phyloP scores from a whole-genome alignment of 2,113 vertebrate genomes.

The Casuarius casuarius region DNA sequence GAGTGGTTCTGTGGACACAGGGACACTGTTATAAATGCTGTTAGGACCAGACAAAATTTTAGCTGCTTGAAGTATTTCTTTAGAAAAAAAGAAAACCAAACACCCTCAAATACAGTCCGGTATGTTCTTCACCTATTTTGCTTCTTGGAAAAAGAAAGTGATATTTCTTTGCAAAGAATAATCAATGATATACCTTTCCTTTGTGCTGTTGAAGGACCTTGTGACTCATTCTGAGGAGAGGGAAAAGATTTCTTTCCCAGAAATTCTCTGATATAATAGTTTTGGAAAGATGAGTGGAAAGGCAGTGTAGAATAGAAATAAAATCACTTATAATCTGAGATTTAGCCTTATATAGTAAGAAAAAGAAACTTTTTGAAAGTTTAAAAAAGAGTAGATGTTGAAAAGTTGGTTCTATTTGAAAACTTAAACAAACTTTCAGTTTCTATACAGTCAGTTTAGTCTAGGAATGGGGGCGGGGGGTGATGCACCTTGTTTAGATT shows the following conservation, averaged over 20 bases:
- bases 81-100: not conserved
- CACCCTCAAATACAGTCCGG: not conserved
- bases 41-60: not conserved
- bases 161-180: constrained; percentile 19
- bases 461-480: not conserved
- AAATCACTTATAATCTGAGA: not conserved
- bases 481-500: not conserved
- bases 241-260: not conserved
- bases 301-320: not conserved
- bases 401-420: not conserved
- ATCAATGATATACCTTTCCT: not conserved
- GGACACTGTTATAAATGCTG: not conserved
- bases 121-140: not conserved
- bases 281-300: not conserved
- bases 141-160: constrained; percentile 9
- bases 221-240: constrained; percentile 20
- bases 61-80: not conserved
- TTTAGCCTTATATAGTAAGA: not conserved
- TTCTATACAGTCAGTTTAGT: not conserved
- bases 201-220: not conserved
- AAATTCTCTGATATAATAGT: too few species aligned
- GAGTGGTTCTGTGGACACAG: not conserved
- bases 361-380: not conserved
- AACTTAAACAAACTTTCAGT: not conserved
- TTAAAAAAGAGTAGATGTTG: not conserved